These are phyloP conservation scores for Mustela nigripes DNA, from an alignment of 2,113 vertebrate genomes.

Conservation along the genomic window DNA sequence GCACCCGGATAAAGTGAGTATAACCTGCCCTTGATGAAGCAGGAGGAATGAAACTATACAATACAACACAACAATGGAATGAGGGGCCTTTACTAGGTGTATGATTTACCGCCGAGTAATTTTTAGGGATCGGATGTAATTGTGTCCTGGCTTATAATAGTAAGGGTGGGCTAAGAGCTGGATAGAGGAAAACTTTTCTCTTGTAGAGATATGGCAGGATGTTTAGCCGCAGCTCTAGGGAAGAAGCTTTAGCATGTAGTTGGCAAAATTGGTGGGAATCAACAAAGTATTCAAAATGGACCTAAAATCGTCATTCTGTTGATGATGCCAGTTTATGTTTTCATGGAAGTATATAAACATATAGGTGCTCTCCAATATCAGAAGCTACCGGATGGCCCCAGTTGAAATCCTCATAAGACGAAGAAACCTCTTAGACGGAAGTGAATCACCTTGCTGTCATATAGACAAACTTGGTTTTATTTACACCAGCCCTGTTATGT, in stretches of 20 bases:
- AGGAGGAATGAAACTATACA: neutral
- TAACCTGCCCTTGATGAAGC: neutral
- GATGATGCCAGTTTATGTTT: neutral
- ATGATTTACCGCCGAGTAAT: neutral
- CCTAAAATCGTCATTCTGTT: neutral
- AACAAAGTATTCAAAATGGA: neutral
- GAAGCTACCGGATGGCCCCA: neutral
- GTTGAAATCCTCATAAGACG: neutral
- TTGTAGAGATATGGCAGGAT: neutral
- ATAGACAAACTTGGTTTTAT: neutral
- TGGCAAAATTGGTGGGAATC: neutral
- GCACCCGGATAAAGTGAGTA: constrained; percentile 97
- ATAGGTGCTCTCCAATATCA: fast-evolving
- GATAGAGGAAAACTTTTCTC: neutral
- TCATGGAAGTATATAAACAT: neutral
- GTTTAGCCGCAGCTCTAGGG: neutral
- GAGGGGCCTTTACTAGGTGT: neutral
- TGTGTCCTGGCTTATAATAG: neutral
- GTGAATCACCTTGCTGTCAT: neutral
- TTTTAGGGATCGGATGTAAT: neutral
- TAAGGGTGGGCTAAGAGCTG: neutral
- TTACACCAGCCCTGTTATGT: neutral
- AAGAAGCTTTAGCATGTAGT: neutral
- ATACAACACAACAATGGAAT: neutral
- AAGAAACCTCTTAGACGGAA: neutral